Evolutionary conservation across 2,888 invertebrate species (phyloP), one percentile per base, ranked within the genome.

Genomic region (Chrysolina haemoptera): DNA sequence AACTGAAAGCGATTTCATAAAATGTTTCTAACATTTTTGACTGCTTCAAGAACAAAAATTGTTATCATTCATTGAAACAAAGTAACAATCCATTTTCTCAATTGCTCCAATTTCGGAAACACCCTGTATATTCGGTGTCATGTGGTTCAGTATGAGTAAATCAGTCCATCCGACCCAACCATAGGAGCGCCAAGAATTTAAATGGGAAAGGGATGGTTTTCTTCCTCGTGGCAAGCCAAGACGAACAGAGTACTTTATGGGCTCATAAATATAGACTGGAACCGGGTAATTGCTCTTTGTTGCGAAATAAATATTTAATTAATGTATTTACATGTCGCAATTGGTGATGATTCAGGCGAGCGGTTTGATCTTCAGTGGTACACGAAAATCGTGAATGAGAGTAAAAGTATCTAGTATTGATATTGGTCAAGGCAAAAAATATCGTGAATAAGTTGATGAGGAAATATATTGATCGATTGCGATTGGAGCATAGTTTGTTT

Each of bases 381-480:
- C 76, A 78, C 75, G 76, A 77, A 78, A 78, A 77, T 71, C 78
- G 77, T 77, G 76, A 77, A 78, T 77, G 72, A 75, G 76, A 77
- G 78, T 78, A 78, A 77, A 77, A 77, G 78, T 75, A 72, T 70
- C 68, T 40, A 68, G 62, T 71, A 75, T 71, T 78, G 78, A 78
- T 78, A 64, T 65, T 75, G 78, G 78, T 77, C 78, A 78, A 78
- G 78, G 78, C 62, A 68, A 76, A 74, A 73, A 77, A 71, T 27
- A 46, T 40, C 62, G 27, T 48, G 50, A 62, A 71, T 63, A 53
- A 72, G 27, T 22, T 63, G 68, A 63, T 63, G 72, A 14, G 63
- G 63, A 72, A 68, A 72, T 53, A 27, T 67, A 62, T 67, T 59
- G 71, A 59, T 71, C 55, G 16, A 1, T 59, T 35, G 53, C 20